A percentile compares a stretch with the other conserved stretches of the same genome.
These are phyloP conservation scores for Amblyornis subalaris DNA, from an alignment of 2,113 vertebrate genomes.

Conservation along the genomic window DNA sequence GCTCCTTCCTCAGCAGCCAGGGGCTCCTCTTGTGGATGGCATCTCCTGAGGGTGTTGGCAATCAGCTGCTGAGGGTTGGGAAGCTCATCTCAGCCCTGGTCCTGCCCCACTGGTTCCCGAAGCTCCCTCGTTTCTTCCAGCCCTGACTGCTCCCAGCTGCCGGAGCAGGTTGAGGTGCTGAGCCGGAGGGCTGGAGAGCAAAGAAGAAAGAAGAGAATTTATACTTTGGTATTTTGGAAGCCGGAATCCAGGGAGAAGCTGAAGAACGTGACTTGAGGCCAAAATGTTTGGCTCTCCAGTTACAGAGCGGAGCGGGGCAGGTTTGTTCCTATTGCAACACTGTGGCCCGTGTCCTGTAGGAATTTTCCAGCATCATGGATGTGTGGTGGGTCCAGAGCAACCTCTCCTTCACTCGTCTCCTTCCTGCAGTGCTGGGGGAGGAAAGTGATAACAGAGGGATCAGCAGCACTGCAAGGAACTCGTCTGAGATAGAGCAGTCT, in stretches of 20 bases:
- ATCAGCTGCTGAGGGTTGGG: background rate
- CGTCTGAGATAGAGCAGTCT: background rate
- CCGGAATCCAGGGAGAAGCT: slow-evolving; percentile 54
- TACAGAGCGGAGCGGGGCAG: background rate
- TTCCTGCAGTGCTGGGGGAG: background rate
- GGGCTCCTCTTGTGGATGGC: background rate
- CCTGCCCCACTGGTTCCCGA: background rate
- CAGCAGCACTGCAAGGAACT: background rate
- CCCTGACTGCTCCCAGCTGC: background rate
- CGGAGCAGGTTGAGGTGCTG: slow-evolving; percentile 31
- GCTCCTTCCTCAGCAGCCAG: background rate
- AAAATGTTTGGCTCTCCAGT: slow-evolving; percentile 36
- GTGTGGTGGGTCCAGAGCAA: background rate
- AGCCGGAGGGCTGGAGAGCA: slow-evolving; percentile 3
- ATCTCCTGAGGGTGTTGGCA: background rate
- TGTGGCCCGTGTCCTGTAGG: background rate
- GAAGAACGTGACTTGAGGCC: slow-evolving; percentile 51
- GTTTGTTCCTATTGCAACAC: slow-evolving; percentile 26
- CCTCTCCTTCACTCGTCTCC: background rate
- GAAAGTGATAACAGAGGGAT: background rate
- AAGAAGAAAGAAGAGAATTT: slow-evolving; percentile 28
- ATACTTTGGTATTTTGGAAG: slow-evolving; percentile 50
- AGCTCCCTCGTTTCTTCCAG: background rate
- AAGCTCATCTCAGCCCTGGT: background rate
- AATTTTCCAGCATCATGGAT: background rate